A percentile compares a stretch with the other conserved stretches of the same genome.
Evolutionary conservation across 2,113 vertebrate genomes (phyloP).

Genomic region (mouse (Mus musculus)): DNA sequence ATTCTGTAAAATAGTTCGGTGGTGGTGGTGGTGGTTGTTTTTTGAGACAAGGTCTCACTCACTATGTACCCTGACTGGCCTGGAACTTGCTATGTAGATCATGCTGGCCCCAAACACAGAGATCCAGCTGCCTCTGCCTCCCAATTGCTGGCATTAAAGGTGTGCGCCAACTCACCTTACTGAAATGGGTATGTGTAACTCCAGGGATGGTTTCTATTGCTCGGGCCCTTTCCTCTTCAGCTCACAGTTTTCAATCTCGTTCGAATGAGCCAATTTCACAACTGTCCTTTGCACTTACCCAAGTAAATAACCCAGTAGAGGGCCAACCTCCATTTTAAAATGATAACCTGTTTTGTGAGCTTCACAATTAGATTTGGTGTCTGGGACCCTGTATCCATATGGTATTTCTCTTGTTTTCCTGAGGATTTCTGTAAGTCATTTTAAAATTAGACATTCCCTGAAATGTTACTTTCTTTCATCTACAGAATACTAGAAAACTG

Average conservation of each 20-base stretch:
- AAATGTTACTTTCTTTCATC: constrained; percentile 54
- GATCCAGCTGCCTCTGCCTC: background rate
- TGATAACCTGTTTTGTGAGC: background rate
- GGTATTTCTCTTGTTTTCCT: constrained; percentile 17
- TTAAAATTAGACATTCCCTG: background rate
- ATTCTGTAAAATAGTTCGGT: constrained; percentile 44
- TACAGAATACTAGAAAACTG: constrained; percentile 92
- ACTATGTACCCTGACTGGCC: background rate
- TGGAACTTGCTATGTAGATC: background rate
- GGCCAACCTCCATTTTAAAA: background rate
- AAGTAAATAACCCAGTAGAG: background rate
- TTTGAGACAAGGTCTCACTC: background rate
- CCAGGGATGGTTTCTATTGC: background rate
- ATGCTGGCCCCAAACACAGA: background rate
- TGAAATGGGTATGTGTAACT: background rate
- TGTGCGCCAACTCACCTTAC: background rate
- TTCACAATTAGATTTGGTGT: background rate
- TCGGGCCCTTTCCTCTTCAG: constrained; percentile 28
- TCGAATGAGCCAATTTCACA: background rate
- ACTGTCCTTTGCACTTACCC: background rate
- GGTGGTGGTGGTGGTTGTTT: background rate
- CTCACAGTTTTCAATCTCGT: constrained; percentile 30
- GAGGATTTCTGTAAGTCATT: background rate
- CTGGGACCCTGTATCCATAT: background rate
- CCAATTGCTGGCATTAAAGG: background rate